Base-by-base conservation (phyloP, 2,113 vertebrate species). In the Gavia stellata region DNA sequence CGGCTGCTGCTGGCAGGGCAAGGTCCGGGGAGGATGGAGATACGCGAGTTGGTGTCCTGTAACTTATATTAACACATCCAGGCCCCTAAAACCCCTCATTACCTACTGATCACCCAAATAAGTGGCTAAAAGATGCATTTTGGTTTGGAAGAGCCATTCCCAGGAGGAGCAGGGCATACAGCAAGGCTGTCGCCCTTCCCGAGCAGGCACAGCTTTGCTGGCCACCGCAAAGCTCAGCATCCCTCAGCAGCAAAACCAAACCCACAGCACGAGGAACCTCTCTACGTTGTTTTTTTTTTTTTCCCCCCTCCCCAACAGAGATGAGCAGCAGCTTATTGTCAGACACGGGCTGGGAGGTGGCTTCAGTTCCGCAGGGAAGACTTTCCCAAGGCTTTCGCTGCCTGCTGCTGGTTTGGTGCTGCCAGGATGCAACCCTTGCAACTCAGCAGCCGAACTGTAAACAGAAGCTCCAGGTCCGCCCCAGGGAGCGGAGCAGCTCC, bases 41-140 rank as follows among this genome's bases (percentile, higher is more conserved):
- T 8, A 13, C 8, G 14, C 53, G 44, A 50, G 0, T 1, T 18
- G 31, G 50, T 3, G 17, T 26, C 73, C 63, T 42, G 6, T 6
- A 17, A 45, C 7, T 31, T 24, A 0, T 2, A 21, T 8, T 40
- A 10, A 23, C 29, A 17, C 49, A 29, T 12, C 34, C 25, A 49
- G 42, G 44, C 26, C 18, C n/a, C 59, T 3, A 7, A 44, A 83
- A 47, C 7, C 44, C 72, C 28, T 72, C 36, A 1, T 14, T 10
- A 13, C 28, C 26, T 45, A 6, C 65, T 2, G 9, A 29, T 21
- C 9, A 6, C 13, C 16, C 56, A n/a, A 29, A 5, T 4, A 17
- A 45, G 10, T 1, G 16, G 44, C 8, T 47, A 3, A 34, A 45
- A 8, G 31, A 24, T 17, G 34, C 2, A 1, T 7, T 61, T 56